Evolutionary conservation across 1,140 invertebrate species (phyloP).

Genomic region (Caenorhabditis inopinata): DNA sequence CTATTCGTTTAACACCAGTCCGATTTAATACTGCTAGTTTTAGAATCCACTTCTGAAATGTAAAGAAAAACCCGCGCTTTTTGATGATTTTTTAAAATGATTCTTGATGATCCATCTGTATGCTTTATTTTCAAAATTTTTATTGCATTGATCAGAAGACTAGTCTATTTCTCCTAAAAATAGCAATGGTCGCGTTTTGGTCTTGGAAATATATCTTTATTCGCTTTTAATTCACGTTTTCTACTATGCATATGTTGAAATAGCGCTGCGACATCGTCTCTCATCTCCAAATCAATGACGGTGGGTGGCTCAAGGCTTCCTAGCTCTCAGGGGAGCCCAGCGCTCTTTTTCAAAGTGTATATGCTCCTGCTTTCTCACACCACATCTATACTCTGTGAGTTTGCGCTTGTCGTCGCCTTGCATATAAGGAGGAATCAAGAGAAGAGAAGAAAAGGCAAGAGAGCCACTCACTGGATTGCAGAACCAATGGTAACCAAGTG

Average conservation of each 20-base stretch:
- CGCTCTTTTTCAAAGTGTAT: neutral
- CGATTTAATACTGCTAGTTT: no score
- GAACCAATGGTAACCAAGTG: neutral
- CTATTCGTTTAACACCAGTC: no score
- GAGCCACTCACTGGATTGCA: neutral
- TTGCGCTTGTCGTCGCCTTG: neutral
- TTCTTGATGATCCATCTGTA: no score
- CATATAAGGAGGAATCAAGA: neutral
- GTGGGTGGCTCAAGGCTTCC: neutral
- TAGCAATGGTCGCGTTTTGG: no score
- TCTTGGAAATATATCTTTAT: neutral
- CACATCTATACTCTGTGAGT: constrained; percentile 15
- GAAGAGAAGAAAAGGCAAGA: neutral
- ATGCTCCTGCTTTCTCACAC: constrained; percentile 24
- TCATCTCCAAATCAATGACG: constrained; percentile 28
- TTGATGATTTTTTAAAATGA: no score
- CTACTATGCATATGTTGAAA: neutral
- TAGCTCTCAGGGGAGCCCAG: neutral
- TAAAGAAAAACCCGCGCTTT: no score
- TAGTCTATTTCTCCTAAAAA: no score
- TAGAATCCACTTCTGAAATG: no score
- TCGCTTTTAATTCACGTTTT: neutral
- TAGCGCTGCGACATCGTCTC: neutral
- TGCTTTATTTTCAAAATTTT: no score
- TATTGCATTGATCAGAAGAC: no score